A percentile compares a stretch with the other conserved stretches of the same genome.
These are phyloP conservation scores for Vidua chalybeata DNA, from an alignment of 2,113 vertebrate species.

Conservation along the genomic window DNA sequence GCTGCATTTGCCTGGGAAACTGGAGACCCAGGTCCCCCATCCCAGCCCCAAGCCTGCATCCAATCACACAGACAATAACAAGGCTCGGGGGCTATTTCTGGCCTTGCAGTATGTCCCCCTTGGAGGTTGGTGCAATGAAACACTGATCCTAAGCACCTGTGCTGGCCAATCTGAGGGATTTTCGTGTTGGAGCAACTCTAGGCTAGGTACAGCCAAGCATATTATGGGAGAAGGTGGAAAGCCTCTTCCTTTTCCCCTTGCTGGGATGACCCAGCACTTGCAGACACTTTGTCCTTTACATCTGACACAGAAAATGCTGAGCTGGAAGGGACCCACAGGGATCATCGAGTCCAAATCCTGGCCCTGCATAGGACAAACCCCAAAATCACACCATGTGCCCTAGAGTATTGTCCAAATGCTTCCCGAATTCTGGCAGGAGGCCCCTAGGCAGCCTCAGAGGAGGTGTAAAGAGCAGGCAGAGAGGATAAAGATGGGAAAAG, in stretches of 20 bases:
- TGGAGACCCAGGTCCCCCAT: constrained; percentile 58
- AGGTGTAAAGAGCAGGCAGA: background rate
- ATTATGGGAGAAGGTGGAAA: background rate
- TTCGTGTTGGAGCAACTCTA: background rate
- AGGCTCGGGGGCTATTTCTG: constrained; percentile 53
- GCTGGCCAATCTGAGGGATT: constrained; percentile 57
- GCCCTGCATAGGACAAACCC: background rate
- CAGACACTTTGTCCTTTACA: background rate
- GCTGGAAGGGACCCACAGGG: background rate
- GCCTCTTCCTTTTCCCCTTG: background rate
- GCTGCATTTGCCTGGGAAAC: constrained; percentile 63
- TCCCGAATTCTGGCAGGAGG: background rate
- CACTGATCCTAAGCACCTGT: constrained; percentile 67
- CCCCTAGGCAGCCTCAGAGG: background rate
- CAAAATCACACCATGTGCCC: background rate
- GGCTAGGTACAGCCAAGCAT: constrained; percentile 30
- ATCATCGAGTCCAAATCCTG: background rate
- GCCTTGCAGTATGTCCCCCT: constrained; percentile 55
- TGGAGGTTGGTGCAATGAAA: constrained; percentile 36
- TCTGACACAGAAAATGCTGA: background rate
- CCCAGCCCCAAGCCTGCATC: constrained; percentile 52
- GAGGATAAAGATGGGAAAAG: background rate
- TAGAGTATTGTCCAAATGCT: background rate
- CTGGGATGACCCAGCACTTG: background rate
- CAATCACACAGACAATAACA: constrained; percentile 69